These are phyloP conservation scores for Peromyscus melanophrys DNA, from an alignment of 2,797 vertebrate genomes.

Conservation along the genomic window DNA sequence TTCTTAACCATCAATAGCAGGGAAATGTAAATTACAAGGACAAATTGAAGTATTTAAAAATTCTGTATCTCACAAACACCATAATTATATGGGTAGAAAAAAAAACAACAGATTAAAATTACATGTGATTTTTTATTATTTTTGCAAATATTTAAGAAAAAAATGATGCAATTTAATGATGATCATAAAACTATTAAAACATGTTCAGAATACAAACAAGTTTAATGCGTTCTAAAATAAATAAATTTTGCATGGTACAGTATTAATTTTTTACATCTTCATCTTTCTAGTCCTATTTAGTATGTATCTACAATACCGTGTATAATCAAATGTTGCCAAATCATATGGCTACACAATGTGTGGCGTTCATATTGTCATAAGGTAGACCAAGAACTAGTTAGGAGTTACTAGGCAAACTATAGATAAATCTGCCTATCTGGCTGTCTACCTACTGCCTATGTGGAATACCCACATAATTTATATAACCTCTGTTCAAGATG, in stretches of 20 bases:
- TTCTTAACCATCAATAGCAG: slow-evolving; percentile 50
- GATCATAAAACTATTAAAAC: slow-evolving; percentile 15
- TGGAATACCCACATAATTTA: background rate
- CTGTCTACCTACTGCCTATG: background rate
- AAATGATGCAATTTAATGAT: slow-evolving; percentile 17
- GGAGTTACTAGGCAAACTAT: background rate
- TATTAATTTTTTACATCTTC: slow-evolving; percentile 17
- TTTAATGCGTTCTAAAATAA: background rate
- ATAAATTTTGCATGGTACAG: background rate
- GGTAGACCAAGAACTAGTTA: background rate
- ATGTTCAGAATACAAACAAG: background rate
- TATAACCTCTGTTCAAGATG: background rate
- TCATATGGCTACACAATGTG: background rate
- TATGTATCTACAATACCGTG: background rate
- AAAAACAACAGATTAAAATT: slow-evolving; percentile 27
- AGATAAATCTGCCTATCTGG: background rate
- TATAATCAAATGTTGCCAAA: background rate
- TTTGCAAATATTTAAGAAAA: slow-evolving; percentile 12
- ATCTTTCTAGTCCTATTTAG: slow-evolving; percentile 12
- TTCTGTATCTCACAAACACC: background rate
- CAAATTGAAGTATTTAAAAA: slow-evolving; percentile 23
- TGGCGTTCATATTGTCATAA: background rate
- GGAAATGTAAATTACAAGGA: slow-evolving; percentile 25
- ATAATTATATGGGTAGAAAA: slow-evolving; percentile 35
- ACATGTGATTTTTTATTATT: background rate